These are phyloP conservation scores for Hydrocynus forskahlii DNA, from an alignment of 2,797 vertebrate genomes.

Conservation along the genomic window DNA sequence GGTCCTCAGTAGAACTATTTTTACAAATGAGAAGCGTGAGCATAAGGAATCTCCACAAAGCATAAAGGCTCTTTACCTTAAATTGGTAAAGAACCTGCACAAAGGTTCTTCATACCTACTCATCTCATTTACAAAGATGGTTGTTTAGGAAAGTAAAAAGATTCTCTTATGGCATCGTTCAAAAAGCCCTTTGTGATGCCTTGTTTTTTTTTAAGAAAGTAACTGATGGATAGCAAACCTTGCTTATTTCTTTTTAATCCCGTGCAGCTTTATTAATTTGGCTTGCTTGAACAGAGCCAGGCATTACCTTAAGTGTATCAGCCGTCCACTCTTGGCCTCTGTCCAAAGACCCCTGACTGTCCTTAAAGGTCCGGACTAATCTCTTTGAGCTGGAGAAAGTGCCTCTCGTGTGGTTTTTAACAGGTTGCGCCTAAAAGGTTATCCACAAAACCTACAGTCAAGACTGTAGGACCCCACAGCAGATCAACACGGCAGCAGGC, in stretches of 20 bases:
- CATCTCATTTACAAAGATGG: too few relatives aligned
- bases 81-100: too few relatives aligned
- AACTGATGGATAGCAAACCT: slow-evolving; percentile 3
- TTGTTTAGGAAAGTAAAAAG: too few relatives aligned
- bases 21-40: too few relatives aligned
- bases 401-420: slow-evolving; percentile 15
- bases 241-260: slow-evolving; percentile 12
- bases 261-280: neutral
- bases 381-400: slow-evolving; percentile 28
- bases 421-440: neutral
- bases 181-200: too few relatives aligned
- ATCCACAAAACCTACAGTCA: neutral
- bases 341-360: slow-evolving; percentile 37
- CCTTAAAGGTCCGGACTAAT: slow-evolving; percentile 24
- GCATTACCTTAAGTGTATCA: slow-evolving; percentile 32
- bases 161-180: too few relatives aligned
- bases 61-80: too few relatives aligned
- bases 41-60: too few relatives aligned
- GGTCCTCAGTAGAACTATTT: too few relatives aligned
- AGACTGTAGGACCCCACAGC: neutral
- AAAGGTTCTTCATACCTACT: too few relatives aligned
- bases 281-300: neutral
- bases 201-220: too few relatives aligned
- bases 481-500: neutral
- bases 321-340: slow-evolving; percentile 28